A percentile compares a stretch with the other conserved stretches of the same genome.
These are phyloP conservation scores for Drosophila navojoa DNA, from an alignment of 1,140 invertebrate species.

Conservation along the genomic window DNA sequence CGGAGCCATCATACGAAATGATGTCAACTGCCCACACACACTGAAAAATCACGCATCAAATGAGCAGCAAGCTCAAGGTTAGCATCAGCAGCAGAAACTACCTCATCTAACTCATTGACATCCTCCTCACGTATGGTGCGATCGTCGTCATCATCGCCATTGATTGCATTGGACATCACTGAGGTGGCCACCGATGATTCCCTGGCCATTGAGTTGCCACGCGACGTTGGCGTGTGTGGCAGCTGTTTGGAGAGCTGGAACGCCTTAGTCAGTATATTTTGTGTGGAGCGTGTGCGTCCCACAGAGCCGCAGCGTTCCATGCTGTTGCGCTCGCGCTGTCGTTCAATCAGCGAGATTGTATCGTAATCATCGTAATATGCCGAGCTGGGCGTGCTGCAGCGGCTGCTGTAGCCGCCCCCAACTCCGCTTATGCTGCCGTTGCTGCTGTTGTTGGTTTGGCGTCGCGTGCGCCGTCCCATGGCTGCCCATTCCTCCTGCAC, in stretches of 20 bases:
- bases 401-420: slow-evolving; percentile 71
- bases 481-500: slow-evolving; percentile 92
- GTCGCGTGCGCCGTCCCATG: slow-evolving; percentile 83
- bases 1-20: slow-evolving; percentile 36
- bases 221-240: slow-evolving; percentile 76
- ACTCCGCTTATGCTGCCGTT: slow-evolving; percentile 29
- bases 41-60: slow-evolving; percentile 8
- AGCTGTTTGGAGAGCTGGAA: slow-evolving; percentile 89
- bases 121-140: slow-evolving; percentile 80
- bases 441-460: slow-evolving; percentile 37
- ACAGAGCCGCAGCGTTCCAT: slow-evolving; percentile 82
- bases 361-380: slow-evolving; percentile 74
- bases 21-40: slow-evolving; percentile 45
- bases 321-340: slow-evolving; percentile 73
- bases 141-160: slow-evolving; percentile 69
- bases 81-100: slow-evolving; percentile 37
- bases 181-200: slow-evolving; percentile 78
- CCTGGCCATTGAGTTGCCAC: slow-evolving; percentile 83
- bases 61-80: slow-evolving; percentile 51
- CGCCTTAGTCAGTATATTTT: slow-evolving; percentile 91
- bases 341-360: slow-evolving; percentile 79
- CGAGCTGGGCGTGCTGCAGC: slow-evolving; percentile 68
- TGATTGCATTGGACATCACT: slow-evolving; percentile 19
- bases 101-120: slow-evolving; percentile 72
- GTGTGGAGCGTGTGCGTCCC: slow-evolving; percentile 89